phyloP scores from a whole-genome alignment of 2,797 vertebrate species.

The Sebastes melanostomus region DNA sequence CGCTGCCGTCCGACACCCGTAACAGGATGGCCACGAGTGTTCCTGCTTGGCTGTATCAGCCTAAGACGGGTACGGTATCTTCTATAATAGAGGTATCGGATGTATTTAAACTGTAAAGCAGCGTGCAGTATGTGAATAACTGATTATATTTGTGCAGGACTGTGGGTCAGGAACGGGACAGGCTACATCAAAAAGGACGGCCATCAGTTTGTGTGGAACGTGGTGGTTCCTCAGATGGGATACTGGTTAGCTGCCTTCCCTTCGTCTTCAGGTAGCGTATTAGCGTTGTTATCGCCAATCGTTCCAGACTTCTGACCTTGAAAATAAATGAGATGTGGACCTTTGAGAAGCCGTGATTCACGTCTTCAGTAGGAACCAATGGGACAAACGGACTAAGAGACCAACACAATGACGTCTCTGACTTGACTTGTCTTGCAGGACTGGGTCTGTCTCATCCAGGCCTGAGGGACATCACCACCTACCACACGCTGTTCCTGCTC shows the following conservation, averaged over 20 bases:
- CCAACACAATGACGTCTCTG: background rate
- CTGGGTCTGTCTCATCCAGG: slow-evolving; percentile 82
- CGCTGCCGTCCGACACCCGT: slow-evolving; percentile 86
- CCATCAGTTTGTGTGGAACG: slow-evolving; percentile 90
- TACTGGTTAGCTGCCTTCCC: slow-evolving; percentile 96
- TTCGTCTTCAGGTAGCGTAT: slow-evolving; percentile 79
- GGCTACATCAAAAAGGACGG: slow-evolving; percentile 94
- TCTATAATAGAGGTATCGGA: background rate
- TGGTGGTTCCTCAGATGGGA: slow-evolving; percentile 90
- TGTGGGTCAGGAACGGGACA: slow-evolving; percentile 92
- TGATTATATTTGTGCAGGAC: slow-evolving; percentile 74
- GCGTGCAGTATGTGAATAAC: background rate
- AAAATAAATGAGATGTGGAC: no score
- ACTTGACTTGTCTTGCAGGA: slow-evolving; percentile 58
- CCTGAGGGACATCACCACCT: slow-evolving; percentile 92
- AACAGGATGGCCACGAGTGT: slow-evolving; percentile 86
- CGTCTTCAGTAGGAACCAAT: background rate
- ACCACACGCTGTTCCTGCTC: slow-evolving; percentile 97
- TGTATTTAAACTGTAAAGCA: background rate
- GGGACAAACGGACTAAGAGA: no score
- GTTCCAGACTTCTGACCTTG: no score
- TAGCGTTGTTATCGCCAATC: no score
- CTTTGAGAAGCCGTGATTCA: no score
- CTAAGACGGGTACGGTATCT: slow-evolving; percentile 82
- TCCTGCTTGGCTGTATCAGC: slow-evolving; percentile 91